Conservation (phyloP, 2,797 vertebrate genomes). For the Onychomys torridus region DNA sequence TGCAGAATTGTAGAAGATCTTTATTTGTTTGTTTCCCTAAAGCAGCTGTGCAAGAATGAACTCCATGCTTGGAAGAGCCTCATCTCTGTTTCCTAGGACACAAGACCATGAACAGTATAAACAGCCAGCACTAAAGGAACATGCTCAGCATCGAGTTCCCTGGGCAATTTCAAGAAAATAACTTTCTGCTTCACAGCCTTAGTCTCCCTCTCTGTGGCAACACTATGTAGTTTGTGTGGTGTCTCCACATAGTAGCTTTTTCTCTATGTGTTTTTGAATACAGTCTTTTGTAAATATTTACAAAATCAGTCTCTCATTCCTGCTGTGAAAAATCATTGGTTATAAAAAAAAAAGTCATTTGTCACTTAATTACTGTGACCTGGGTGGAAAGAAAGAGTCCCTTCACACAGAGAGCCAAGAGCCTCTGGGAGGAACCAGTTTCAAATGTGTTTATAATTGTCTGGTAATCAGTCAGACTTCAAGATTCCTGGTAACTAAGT, state of each 20-base stretch:
- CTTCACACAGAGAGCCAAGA: constrained; percentile 13
- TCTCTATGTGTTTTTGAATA: not conserved
- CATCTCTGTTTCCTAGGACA: not conserved
- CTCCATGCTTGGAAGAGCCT: not conserved
- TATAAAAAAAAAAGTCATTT: not conserved
- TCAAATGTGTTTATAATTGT: constrained; percentile 21
- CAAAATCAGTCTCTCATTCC: not conserved
- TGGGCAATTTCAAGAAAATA: not conserved
- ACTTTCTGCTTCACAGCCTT: not conserved
- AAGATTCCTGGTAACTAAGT: constrained; percentile 20
- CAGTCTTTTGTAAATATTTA: constrained; percentile 22
- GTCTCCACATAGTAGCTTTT: not conserved
- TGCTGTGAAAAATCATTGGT: not conserved
- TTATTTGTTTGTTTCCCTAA: not conserved
- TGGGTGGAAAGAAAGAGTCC: constrained; percentile 4
- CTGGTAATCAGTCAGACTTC: constrained; percentile 26
- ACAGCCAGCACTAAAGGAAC: not conserved
- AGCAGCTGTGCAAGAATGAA: not conserved
- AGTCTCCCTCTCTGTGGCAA: not conserved
- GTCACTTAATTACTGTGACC: constrained; percentile 51
- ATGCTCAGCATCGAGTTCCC: not conserved
- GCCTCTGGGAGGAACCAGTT: not conserved
- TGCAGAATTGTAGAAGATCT: not conserved
- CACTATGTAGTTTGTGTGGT: not conserved
- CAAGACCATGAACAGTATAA: not conserved